Evolutionary conservation across 2,113 vertebrate species (phyloP).

Genomic region (Pangasianodon hypophthalmus): DNA sequence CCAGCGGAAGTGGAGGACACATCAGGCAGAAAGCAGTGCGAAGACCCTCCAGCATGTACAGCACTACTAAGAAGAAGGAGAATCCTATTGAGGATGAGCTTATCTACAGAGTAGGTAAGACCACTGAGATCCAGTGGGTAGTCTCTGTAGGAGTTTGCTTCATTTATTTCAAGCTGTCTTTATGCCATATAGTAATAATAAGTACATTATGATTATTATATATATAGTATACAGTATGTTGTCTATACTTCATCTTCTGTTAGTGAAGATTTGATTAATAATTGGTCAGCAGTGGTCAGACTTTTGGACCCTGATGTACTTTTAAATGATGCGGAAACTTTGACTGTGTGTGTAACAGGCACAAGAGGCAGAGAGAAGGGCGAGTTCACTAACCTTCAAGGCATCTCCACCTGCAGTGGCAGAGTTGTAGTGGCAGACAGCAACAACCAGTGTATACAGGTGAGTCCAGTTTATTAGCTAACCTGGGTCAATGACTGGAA

Average conservation of each 20-base stretch:
- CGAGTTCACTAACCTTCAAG: conserved; percentile 95
- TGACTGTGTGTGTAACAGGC: conserved; percentile 69
- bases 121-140: neutral
- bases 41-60: conserved; percentile 95
- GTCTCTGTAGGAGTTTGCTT: neutral
- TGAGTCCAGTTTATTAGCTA: conserved; percentile 59
- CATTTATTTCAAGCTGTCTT: neutral
- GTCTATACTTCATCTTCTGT: neutral
- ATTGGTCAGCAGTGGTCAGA: neutral
- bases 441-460: conserved; percentile 98
- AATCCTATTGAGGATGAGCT: conserved; percentile 81
- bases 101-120: conserved; percentile 90
- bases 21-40: conserved; percentile 92
- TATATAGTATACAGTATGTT: too few relatives aligned
- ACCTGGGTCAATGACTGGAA: neutral
- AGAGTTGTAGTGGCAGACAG: conserved; percentile 95
- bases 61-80: conserved; percentile 90
- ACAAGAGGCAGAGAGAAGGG: conserved; percentile 91
- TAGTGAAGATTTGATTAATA: neutral
- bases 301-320: neutral
- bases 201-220: too few relatives aligned
- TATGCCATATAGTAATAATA: neutral
- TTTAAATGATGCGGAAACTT: neutral
- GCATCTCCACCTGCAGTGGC: conserved; percentile 86
- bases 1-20: conserved; percentile 83